phyloP scores from a whole-genome alignment of 1,140 invertebrate species.

The Maniola jurtina region DNA sequence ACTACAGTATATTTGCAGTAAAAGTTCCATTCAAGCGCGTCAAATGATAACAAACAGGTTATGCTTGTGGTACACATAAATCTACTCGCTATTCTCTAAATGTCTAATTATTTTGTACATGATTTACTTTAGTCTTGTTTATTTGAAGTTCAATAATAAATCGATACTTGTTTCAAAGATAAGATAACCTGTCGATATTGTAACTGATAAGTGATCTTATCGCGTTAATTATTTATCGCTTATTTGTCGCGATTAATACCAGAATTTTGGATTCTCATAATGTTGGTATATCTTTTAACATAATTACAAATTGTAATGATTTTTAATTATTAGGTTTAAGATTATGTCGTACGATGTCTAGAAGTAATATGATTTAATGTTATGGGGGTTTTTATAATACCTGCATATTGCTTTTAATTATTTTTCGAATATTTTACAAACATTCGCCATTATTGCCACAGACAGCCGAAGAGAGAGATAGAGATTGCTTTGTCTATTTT shows the following conservation, averaged over 20 bases:
- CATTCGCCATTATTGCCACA: too few relatives aligned
- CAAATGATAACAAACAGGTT: slow-evolving; percentile 1
- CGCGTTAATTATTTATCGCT: slow-evolving; percentile 35
- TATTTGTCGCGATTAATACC: slow-evolving; percentile 24
- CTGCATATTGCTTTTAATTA: too few relatives aligned
- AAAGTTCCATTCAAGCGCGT: not conserved
- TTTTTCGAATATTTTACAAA: too few relatives aligned
- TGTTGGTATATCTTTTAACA: not conserved
- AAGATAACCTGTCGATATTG: slow-evolving; percentile 48
- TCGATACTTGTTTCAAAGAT: slow-evolving; percentile 53
- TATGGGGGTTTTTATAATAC: too few relatives aligned
- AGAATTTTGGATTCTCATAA: slow-evolving; percentile 9
- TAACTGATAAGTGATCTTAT: slow-evolving; percentile 58
- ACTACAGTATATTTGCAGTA: too few relatives aligned
- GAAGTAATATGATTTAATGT: too few relatives aligned
- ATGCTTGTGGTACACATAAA: not conserved
- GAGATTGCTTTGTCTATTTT: too few relatives aligned
- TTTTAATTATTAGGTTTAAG: too few relatives aligned
- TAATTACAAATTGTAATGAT: too few relatives aligned
- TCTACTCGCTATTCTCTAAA: slow-evolving; percentile 31
- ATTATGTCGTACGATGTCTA: too few relatives aligned
- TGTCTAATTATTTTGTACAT: slow-evolving; percentile 33
- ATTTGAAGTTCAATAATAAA: slow-evolving; percentile 14
- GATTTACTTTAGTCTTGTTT: slow-evolving; percentile 41
- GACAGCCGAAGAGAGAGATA: too few relatives aligned